Base-by-base conservation (phyloP, 2,797 vertebrate species). In the Girardinus metallicus region DNA sequence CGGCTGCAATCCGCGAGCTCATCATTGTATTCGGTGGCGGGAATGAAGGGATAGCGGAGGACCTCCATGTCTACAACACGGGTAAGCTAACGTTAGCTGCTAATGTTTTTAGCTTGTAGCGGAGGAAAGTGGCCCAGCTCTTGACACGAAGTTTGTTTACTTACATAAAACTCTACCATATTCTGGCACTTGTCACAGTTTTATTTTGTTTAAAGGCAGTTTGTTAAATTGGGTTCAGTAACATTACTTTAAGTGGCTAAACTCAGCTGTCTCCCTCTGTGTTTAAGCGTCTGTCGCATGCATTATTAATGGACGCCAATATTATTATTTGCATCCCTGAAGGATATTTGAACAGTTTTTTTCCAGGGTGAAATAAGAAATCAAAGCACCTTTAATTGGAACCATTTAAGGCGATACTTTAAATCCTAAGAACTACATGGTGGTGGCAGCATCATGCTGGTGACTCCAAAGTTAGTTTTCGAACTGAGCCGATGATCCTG, bases 11-110 rank as follows among this genome's bases (percentile, higher is more conserved):
- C 73, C 96, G 97, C 76, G 98, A 99, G 89, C 91, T 99, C 68
- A 94, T 99, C 49, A 94, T 99, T 41, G 97, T 99, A 80, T 99
- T 99, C 81, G 98, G 98, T 0, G 98, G 98, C n/a, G 98, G 98
- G 82, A 99, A 99, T 90, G 98, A 99, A 82, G 98, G 98, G 49
- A 99, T 99, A 87, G 96, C 97, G 21, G 97, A 98, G 84, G 96
- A 98, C 91, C 96, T 99, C 77, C 98, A 99, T 90, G 98, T 99
- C 87, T 99, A 98, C 92, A 99, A 98, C 94, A 98, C 98, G 1
- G 97, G 98, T 99, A 91, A 87, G 96, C 91, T 92, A 93, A 73
- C 64, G 62, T 57, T 79, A 80, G 81, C 80, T 9, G 92, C 85
- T 90, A 93, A 90, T 95, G 93, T 95, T 94, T 94, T 93, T 94